phyloP scores from a whole-genome alignment of 1,140 invertebrate species.

The Zaprionus nigranus region DNA sequence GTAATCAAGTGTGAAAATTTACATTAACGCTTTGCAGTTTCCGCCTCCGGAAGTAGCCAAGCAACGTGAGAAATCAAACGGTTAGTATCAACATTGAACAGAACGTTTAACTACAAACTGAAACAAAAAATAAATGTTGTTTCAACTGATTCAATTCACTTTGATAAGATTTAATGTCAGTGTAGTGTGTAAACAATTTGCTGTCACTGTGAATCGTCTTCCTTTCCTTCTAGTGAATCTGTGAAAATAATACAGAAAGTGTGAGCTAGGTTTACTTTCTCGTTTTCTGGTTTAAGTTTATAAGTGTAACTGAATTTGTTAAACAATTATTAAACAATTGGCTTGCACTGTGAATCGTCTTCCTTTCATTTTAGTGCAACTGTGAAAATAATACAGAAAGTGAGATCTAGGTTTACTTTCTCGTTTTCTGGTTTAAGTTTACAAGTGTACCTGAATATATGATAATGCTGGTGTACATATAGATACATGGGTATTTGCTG shows the following conservation, averaged over 20 bases:
- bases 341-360: background rate
- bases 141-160: constrained; percentile 1
- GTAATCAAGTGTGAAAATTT: constrained; percentile 40
- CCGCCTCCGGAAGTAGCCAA: constrained; percentile 27
- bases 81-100: constrained; percentile 26
- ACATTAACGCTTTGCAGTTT: constrained; percentile 29
- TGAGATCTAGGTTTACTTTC: no score
- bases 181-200: background rate
- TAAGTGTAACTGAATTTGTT: no score
- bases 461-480: no score
- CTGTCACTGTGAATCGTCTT: background rate
- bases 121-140: background rate
- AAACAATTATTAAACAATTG: background rate
- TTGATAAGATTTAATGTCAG: background rate
- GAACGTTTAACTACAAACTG: background rate
- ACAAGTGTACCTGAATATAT: no score
- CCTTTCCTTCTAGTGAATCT: no score
- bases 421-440: no score
- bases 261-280: no score
- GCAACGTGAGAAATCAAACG: constrained; percentile 9
- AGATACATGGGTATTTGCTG: no score
- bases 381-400: no score
- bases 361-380: no score
- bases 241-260: no score
- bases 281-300: no score